Percentiles rank a stretch among this genome's conserved stretches.
Conservation (phyloP, 2,113 vertebrate genomes). For the Seriola aureovittata region DNA sequence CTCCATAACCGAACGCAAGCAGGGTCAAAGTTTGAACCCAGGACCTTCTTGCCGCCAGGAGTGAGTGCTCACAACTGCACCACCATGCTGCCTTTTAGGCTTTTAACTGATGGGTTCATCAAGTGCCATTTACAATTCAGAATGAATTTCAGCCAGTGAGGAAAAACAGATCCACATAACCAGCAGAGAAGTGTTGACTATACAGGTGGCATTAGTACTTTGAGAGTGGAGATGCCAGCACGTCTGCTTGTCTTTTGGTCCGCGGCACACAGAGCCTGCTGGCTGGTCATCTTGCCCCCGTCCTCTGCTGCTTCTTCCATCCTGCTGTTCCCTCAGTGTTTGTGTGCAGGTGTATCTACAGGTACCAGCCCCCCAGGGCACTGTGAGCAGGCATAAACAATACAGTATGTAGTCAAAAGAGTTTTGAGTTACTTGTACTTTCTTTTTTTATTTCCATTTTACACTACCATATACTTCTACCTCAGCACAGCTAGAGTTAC, state of each 20-base stretch:
- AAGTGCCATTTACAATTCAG: background rate
- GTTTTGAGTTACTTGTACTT: too few relatives aligned
- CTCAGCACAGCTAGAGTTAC: too few relatives aligned
- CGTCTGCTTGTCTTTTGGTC: constrained; percentile 38
- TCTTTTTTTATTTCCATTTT: background rate
- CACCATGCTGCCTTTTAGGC: background rate
- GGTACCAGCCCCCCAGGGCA: background rate
- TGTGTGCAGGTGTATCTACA: background rate
- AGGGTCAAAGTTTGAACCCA: too few relatives aligned
- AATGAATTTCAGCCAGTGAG: background rate
- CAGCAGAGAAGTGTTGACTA: background rate
- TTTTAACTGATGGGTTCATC: constrained; percentile 28
- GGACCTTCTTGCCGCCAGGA: background rate
- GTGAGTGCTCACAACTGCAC: background rate
- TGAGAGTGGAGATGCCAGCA: constrained; percentile 74
- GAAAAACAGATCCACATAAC: background rate
- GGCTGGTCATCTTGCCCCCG: constrained; percentile 64
- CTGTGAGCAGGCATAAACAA: background rate
- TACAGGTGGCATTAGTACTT: constrained; percentile 63
- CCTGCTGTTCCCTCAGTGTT: background rate
- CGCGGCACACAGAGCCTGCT: constrained; percentile 66
- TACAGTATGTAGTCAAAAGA: background rate
- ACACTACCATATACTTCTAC: too few relatives aligned
- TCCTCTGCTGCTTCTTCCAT: constrained; percentile 69
- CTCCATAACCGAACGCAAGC: too few relatives aligned